Evolutionary conservation across 2,113 vertebrate genomes (phyloP).

Genomic region (Gorsachius goisagi): DNA sequence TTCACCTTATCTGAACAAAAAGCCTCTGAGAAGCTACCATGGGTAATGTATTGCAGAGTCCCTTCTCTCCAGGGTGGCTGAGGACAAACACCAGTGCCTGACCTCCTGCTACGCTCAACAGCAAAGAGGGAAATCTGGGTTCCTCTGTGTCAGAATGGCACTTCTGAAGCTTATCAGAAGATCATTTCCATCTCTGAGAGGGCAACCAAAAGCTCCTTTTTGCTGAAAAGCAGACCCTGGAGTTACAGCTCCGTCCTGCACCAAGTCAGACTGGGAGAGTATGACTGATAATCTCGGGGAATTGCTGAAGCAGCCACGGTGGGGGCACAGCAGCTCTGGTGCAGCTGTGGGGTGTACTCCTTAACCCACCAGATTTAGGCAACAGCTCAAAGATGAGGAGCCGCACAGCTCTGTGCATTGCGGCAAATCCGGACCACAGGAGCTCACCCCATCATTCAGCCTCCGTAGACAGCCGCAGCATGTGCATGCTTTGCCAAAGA

Average conservation of each 20-base stretch:
- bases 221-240: not conserved
- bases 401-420: not conserved
- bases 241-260: not conserved
- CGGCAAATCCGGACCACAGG: not conserved
- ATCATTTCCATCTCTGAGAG: not conserved
- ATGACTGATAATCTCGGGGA: rapidly evolving
- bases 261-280: not conserved
- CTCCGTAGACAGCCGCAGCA: not conserved
- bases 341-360: not conserved
- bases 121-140: not conserved
- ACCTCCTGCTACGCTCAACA: not conserved
- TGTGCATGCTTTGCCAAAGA: not conserved
- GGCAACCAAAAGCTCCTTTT: not conserved
- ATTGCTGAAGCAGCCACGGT: not conserved
- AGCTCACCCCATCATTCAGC: not conserved
- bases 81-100: not conserved
- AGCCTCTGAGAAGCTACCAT: not conserved
- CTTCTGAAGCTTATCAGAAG: not conserved
- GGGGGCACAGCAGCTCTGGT: not conserved
- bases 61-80: not conserved
- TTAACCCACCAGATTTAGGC: not conserved
- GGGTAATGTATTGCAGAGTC: not conserved
- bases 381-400: not conserved
- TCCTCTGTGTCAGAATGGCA: not conserved
- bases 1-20: not conserved